Evolutionary conservation across 2,888 invertebrate genomes (phyloP), one percentile per base, ranked within the genome.

Genomic region (Nezara viridula): DNA sequence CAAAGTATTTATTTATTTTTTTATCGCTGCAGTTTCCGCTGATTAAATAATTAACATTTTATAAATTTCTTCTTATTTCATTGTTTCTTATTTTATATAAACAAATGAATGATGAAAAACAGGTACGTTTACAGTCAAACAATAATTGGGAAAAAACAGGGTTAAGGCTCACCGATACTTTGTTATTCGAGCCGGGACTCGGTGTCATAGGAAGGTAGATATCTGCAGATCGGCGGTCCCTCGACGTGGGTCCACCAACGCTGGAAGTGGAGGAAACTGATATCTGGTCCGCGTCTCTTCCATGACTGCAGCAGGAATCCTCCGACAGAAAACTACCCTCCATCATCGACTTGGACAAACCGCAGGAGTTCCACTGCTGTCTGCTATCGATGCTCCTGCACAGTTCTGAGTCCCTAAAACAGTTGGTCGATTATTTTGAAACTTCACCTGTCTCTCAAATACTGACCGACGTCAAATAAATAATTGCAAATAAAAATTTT

Each of bases 261-360:
- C 95, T 95, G 88, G 95, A 95, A 7, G 94, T 94, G 21, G 95
- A 95, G 73, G 95, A 95, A 90, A 95, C 93, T 92, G 95, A 95
- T 92, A 95, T 94, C 92, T 95, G 94, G 92, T 95, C 95, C 52
- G 94, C 93, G 91, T 95, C 95, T 90, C 94, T 93, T 90, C 90
- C 89, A 86, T 90, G 90, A 81, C 91, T 90, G 86, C 90, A 90
- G 55, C 90, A 90, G 24, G 91, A 89, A 91, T 95, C 95, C 91
- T 95, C 95, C 81, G 94, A 94, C 91, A 94, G 93, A 91, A 93
- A 94, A 92, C 94, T 94, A 90, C 94, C 93, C 91, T 94, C 94
- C 93, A 94, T 93, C 91, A 94, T 93, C 90, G 94, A 94, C 91
- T 94, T 94, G 86, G 94, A 91, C 66, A 92, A 89, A 77, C 92